Base-by-base conservation (phyloP, 1,140 invertebrate species). In the Holotrichia oblita region DNA sequence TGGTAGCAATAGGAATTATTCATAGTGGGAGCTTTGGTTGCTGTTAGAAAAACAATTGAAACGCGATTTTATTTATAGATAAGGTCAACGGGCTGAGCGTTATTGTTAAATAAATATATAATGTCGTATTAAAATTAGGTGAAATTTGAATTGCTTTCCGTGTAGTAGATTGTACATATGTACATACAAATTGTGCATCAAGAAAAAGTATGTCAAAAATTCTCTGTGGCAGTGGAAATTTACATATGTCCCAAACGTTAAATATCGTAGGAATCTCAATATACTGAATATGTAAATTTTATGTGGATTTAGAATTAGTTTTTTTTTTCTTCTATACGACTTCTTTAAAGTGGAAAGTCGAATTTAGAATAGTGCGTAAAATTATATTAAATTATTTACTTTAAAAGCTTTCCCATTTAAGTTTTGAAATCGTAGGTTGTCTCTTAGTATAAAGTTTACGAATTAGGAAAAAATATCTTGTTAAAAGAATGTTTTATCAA, bases 61-160 rank as follows among this genome's bases (percentile, higher is more conserved):
- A 69, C 22, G 22, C 24, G 61, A 69, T 69, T 69, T 69, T 69
- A 69, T 69, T 69, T 69, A 27, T 69, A 69, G 61, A 69, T 69
- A 69, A 69, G 61, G 61, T 69, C 22, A 55, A 17, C 48, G 48
- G 48, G 48, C 17, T 55, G 48, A 6, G n/a, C n/a, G 48, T 55
- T 55, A 14, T 55, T 17, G 48, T 55, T 55, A 55, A 55, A 55
- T 55, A 55, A n/a, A 17, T 55, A 55, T 14, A 55, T 55, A 14
- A 55, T 17, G 48, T 55, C 12, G 61, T 69, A 69, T 69, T 69
- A 69, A 27, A 69, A 69, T 69, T 69, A 69, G 61, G 61, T 69
- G 61, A 69, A 69, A 69, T 27, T 69, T 69, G 22, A 69, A 69
- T 69, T 69, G 17, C 61, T 69, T 69, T 27, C 61, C 14, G 22